Percentiles rank a stretch among this genome's conserved stretches.
Conservation (phyloP, 2,113 vertebrate genomes). For the Hyla sarda region DNA sequence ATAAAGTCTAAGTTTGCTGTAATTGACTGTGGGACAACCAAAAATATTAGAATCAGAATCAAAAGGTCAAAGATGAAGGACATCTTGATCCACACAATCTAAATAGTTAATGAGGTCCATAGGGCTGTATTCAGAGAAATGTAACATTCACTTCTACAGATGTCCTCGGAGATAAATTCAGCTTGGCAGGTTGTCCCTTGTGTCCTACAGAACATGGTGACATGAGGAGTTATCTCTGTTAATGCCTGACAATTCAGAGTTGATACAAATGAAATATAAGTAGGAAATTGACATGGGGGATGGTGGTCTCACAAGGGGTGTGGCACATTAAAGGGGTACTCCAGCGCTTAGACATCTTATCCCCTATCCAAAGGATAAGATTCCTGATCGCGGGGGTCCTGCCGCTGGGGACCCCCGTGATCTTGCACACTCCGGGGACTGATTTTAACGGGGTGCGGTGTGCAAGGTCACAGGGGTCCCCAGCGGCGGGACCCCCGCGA, state of each 20-base stretch:
- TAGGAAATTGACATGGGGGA: no score
- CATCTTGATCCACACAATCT: not conserved
- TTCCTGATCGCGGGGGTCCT: no score
- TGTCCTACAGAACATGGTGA: not conserved
- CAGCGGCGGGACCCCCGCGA: no score
- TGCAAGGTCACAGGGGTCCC: no score
- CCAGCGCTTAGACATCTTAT: no score
- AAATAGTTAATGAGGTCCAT: conserved; percentile 6
- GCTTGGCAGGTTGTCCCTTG: not conserved
- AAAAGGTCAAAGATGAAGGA: conserved; percentile 5
- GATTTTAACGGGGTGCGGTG: no score
- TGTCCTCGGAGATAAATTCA: not conserved
- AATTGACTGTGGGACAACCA: not conserved
- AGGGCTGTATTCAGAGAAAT: conserved; percentile 1
- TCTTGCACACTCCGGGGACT: no score
- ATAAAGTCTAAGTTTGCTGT: not conserved
- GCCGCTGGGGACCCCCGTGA: no score
- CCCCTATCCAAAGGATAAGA: no score
- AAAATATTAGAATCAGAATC: not conserved
- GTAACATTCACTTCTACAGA: not conserved
- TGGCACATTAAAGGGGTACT: no score
- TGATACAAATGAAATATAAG: no score
- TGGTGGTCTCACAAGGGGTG: no score
- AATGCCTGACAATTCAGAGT: not conserved
- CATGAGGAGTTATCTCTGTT: not conserved